Percentiles rank a stretch among this genome's conserved stretches.
These are phyloP conservation scores for Platanista minor DNA, from an alignment of 2,113 vertebrate species.

Conservation along the genomic window DNA sequence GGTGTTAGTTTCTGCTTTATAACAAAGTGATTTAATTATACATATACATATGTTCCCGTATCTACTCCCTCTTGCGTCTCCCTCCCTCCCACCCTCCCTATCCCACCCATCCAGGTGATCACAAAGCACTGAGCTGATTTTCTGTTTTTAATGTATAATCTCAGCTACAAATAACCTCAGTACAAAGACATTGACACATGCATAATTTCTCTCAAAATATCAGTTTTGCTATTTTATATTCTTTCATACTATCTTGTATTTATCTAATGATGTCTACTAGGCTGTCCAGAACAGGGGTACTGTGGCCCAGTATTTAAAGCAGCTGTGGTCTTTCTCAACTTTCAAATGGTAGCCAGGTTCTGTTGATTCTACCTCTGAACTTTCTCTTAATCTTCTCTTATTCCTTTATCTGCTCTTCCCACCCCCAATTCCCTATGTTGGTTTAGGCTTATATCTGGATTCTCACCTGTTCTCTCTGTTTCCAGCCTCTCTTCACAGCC, in stretches of 20 bases:
- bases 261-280: neutral
- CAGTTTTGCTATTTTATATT: fast-evolving
- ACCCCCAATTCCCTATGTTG: fast-evolving
- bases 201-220: neutral
- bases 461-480: neutral
- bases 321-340: neutral
- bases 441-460: neutral
- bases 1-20: too few relatives aligned
- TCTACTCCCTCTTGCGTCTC: too few relatives aligned
- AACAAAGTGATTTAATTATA: too few relatives aligned
- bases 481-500: neutral
- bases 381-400: neutral
- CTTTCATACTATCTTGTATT: neutral
- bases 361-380: neutral
- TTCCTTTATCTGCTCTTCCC: neutral
- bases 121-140: too few relatives aligned
- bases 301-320: neutral
- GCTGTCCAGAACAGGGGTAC: fast-evolving
- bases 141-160: neutral
- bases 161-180: neutral
- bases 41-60: too few relatives aligned
- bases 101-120: too few relatives aligned
- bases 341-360: neutral
- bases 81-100: too few relatives aligned
- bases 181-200: neutral